phyloP scores from a whole-genome alignment of 2,113 vertebrate species.

The Archilochus colubris region DNA sequence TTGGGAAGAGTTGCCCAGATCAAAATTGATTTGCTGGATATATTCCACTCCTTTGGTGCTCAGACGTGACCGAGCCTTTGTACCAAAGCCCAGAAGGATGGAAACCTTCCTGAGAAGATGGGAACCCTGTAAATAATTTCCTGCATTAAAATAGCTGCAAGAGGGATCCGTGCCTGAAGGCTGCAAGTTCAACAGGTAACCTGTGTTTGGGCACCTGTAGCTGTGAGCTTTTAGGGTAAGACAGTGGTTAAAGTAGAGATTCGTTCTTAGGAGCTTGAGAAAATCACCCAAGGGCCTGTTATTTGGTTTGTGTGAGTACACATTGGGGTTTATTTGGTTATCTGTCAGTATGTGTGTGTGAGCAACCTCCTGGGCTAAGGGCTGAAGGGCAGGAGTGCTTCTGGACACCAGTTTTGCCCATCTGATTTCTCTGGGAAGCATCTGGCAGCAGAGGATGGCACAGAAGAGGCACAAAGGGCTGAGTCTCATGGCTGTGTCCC shows the following conservation, averaged over 20 bases:
- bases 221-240: background rate
- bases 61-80: constrained; percentile 62
- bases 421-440: background rate
- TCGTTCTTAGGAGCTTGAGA: background rate
- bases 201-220: background rate
- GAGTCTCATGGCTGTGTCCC: background rate
- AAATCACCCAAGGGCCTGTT: background rate
- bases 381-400: background rate
- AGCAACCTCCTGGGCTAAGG: background rate
- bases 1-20: background rate
- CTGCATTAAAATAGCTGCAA: constrained; percentile 41
- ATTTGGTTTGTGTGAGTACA: background rate
- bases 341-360: background rate
- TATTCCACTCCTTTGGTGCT: constrained; percentile 47
- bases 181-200: background rate
- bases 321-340: background rate
- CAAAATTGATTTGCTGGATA: constrained; percentile 48
- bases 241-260: background rate
- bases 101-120: constrained; percentile 53
- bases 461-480: background rate
- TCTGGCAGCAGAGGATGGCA: background rate
- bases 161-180: background rate
- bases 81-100: constrained; percentile 65
- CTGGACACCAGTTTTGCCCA: background rate
- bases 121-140: constrained; percentile 64